Conservation (phyloP, 2,797 vertebrate species). For the Cyprinodon diabolis region DNA sequence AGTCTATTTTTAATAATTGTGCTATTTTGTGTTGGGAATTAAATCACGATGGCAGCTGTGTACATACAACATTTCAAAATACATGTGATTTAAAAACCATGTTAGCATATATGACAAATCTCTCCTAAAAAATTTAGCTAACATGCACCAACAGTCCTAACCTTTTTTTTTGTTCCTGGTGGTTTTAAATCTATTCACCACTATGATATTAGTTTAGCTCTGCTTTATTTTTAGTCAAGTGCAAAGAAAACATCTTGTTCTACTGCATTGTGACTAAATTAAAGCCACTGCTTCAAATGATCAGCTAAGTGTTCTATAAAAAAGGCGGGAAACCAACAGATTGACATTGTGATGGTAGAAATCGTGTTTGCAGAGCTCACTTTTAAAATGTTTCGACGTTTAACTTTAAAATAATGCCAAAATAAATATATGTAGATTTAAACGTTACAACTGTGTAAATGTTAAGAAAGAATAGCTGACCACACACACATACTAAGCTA, state of each 20-base stretch:
- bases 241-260: background rate
- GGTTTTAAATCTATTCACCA: background rate
- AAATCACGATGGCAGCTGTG: too few relatives aligned
- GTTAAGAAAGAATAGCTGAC: too few relatives aligned
- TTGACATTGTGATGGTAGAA: too few relatives aligned
- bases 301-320: too few relatives aligned
- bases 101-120: background rate
- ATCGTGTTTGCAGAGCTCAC: too few relatives aligned
- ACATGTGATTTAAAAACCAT: background rate
- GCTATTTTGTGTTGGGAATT: background rate
- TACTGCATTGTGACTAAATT: background rate
- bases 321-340: too few relatives aligned
- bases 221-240: background rate
- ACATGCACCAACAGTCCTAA: background rate
- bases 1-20: background rate
- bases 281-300: background rate
- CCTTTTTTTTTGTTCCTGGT: background rate
- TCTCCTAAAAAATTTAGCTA: background rate
- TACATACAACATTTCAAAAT: too few relatives aligned
- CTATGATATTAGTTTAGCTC: background rate
- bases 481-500: too few relatives aligned
- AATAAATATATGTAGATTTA: too few relatives aligned
- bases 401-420: too few relatives aligned
- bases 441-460: too few relatives aligned
- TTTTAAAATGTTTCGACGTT: too few relatives aligned